Percentiles rank a stretch among this genome's conserved stretches.
Evolutionary conservation across 2,113 vertebrate genomes (phyloP).

Genomic region (Dicerorhinus sumatrensis): DNA sequence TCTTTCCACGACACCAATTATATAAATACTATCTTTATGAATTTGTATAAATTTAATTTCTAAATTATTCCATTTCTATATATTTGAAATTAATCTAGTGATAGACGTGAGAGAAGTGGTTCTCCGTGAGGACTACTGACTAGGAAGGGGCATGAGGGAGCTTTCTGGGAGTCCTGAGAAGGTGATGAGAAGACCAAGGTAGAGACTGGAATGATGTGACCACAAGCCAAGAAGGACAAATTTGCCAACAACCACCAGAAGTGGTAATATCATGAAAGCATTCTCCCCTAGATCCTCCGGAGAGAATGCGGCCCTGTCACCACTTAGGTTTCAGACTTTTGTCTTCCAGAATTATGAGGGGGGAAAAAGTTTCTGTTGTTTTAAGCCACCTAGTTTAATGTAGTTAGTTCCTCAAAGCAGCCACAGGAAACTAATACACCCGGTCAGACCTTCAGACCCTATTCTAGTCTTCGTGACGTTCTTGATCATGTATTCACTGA

Average conservation of each 20-base stretch:
- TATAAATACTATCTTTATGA: not conserved
- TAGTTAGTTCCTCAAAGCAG: not conserved
- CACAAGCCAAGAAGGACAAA: not conserved
- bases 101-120: not conserved
- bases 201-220: not conserved
- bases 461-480: not conserved
- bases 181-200: not conserved
- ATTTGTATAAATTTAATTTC: not conserved
- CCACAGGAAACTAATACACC: not conserved
- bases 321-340: not conserved
- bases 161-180: not conserved
- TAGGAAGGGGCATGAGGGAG: not conserved
- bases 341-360: not conserved
- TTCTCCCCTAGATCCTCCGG: not conserved
- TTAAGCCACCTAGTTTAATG: not conserved
- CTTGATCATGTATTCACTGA: not conserved
- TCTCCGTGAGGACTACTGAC: not conserved
- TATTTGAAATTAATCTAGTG: not conserved
- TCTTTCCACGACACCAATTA: not conserved
- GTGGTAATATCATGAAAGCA: not conserved
- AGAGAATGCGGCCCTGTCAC: not conserved
- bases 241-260: not conserved
- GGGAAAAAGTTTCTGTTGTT: not conserved
- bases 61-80: not conserved
- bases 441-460: not conserved